A percentile compares a stretch with the other conserved stretches of the same genome.
phyloP scores from a whole-genome alignment of 2,113 vertebrate species.

The Pagrus major region DNA sequence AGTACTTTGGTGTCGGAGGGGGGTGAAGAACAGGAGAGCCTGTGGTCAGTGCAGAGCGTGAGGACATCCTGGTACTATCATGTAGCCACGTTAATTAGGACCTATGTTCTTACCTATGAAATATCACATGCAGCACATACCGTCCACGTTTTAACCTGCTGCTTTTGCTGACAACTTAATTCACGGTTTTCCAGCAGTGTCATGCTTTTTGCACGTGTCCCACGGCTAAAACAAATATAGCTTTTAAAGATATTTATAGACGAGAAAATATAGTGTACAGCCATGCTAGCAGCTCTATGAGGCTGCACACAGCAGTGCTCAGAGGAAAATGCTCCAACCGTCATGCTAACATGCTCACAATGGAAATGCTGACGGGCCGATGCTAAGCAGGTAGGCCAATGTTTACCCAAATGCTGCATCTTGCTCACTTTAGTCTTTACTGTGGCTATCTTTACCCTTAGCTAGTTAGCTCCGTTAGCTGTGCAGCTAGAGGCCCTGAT shows the following conservation, averaged over 20 bases:
- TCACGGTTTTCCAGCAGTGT: background rate
- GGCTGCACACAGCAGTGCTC: background rate
- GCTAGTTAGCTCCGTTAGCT: no score
- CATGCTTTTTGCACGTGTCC: background rate
- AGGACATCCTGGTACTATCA: slow-evolving; percentile 4
- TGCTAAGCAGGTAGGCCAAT: background rate
- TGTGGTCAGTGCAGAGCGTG: slow-evolving; percentile 35
- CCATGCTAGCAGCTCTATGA: background rate
- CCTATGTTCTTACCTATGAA: slow-evolving; percentile 2
- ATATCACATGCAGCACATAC: slow-evolving; percentile 16
- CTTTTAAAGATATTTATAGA: background rate
- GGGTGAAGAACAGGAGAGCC: slow-evolving; percentile 37
- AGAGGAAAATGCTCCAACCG: no score
- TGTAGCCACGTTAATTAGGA: background rate
- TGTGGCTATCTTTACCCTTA: no score
- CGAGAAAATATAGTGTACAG: background rate
- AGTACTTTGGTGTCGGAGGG: slow-evolving; percentile 18
- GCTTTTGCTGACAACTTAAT: slow-evolving; percentile 1
- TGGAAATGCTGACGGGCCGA: background rate
- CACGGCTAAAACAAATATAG: background rate
- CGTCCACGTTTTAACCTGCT: background rate
- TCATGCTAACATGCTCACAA: background rate
- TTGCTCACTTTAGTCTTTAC: no score
- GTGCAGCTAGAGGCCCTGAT: no score
- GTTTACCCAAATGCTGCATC: no score